phyloP scores from a whole-genome alignment of 2,113 vertebrate genomes.

The Raja brachyura region DNA sequence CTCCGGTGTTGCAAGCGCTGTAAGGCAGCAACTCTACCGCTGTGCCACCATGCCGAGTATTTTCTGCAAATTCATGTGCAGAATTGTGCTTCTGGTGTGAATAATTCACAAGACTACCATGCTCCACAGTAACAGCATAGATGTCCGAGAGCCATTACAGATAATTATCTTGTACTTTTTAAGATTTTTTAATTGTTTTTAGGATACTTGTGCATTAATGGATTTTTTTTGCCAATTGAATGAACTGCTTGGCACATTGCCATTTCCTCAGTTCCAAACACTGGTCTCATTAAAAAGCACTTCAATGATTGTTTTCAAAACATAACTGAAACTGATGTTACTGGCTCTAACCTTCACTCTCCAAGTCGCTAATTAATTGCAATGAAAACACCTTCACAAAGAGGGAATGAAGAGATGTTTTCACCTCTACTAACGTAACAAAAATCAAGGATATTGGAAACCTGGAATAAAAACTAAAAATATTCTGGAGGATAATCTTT shows the following conservation, averaged over 20 bases:
- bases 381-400: background rate
- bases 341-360: background rate
- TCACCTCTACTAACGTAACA: background rate
- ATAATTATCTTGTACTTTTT: background rate
- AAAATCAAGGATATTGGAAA: background rate
- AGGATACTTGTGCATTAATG: background rate
- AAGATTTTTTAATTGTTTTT: background rate
- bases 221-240: background rate
- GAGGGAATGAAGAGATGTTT: background rate
- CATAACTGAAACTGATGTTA: background rate
- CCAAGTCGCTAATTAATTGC: background rate
- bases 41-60: too few species aligned
- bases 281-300: slow-evolving; percentile 18
- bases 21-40: too few species aligned
- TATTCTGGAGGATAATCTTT: background rate
- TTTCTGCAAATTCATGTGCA: background rate
- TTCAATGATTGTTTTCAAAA: background rate
- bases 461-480: background rate
- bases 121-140: background rate
- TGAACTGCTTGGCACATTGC: background rate
- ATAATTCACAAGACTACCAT: background rate
- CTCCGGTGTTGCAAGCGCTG: too few species aligned
- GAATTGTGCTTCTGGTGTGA: background rate
- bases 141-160: background rate
- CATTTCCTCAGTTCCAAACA: background rate